A percentile compares a stretch with the other conserved stretches of the same genome.
Evolutionary conservation across 2,888 invertebrate species (phyloP).

Genomic region (Microplitis deprimator): DNA sequence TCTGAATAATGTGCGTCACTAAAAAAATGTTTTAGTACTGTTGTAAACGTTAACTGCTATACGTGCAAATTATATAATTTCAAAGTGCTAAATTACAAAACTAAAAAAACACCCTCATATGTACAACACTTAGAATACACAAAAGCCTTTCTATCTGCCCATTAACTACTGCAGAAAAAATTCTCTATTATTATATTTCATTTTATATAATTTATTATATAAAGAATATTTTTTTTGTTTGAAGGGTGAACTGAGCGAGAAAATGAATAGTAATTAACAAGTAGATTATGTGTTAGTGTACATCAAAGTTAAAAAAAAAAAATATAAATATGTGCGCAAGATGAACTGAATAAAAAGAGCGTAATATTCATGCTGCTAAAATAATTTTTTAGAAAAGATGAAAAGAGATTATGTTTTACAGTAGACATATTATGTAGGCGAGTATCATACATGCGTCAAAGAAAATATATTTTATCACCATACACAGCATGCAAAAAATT

Average conservation of each 20-base stretch:
- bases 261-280: conserved; percentile 23
- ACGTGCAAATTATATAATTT: neutral
- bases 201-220: neutral
- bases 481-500: conserved; percentile 12
- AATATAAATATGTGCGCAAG: neutral
- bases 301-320: conserved; percentile 17
- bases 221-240: neutral
- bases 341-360: neutral
- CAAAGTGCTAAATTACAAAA: neutral
- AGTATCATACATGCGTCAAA: neutral
- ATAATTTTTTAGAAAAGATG: neutral
- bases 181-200: neutral
- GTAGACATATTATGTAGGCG: neutral
- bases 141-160: conserved; percentile 1
- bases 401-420: neutral
- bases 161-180: neutral
- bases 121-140: neutral
- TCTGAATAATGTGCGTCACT: neutral
- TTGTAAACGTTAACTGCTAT: conserved; percentile 1
- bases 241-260: neutral
- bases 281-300: neutral
- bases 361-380: neutral
- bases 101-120: neutral
- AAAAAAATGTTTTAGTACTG: neutral
- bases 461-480: neutral